Base-by-base conservation (phyloP, 2,797 vertebrate genomes). In the Adrianichthys oophorus region DNA sequence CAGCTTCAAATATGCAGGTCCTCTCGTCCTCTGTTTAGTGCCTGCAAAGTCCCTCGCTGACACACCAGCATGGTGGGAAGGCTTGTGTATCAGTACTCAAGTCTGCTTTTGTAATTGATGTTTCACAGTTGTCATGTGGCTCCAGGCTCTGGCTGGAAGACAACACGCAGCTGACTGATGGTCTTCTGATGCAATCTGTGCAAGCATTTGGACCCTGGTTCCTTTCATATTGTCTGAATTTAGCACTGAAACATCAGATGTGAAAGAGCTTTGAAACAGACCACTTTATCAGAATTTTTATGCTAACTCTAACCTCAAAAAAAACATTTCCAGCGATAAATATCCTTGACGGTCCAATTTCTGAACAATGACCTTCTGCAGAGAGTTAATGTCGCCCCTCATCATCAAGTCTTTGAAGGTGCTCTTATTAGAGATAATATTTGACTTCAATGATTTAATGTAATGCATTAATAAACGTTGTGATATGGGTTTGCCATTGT, bases 1-100 rank as follows among this genome's bases (percentile, higher is more conserved):
- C 57, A 57, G 72, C 72, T 79, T 83, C 80, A 83, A 64, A 81
- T 53, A 70, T 74, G 64, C 63, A 76, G 68, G 73, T 79, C 74
- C 65, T 72, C 16, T 69, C 43, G 65, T 75, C 53, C 62, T 74
- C 62, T 62, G 64, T 65, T 77, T 62, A 37, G 53, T 29, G 65
- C 45, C 70, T 76, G 75, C 47, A 68, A 58, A 37, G n/a, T 76
- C 72, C 77, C 65, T 74, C 8, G 73, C 64, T 68, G 70, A 85
- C 76, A 83, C 78, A 65, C 45, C 72, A 70, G 74, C 77, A 61
- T 65, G 58, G 42, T 19, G 69, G 62, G 52, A 52, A 70, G 52
- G 63, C 64, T 65, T 55, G 62, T 65, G 75, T 72, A 59, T 62
- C 48, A 51, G 55, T 49, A 48, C 79, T 79, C 63, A 62, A 70